phyloP scores from a whole-genome alignment of 1,140 invertebrate genomes.

The Aphaenogaster rudis region DNA sequence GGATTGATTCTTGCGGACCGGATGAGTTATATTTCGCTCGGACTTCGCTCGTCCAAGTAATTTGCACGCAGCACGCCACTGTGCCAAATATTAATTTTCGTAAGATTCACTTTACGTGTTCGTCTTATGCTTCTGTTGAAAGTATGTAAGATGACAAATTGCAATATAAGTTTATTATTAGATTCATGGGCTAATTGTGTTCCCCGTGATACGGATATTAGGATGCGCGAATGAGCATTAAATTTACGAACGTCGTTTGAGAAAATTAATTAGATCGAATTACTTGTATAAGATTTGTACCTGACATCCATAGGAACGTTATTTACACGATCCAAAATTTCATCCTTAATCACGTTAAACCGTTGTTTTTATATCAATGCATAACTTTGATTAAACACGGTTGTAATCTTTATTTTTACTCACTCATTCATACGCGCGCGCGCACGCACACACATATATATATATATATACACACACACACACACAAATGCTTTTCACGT shows the following conservation, averaged over 20 bases:
- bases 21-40: background rate
- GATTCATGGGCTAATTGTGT: slow-evolving; percentile 75
- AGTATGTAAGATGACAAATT: slow-evolving; percentile 85
- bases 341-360: slow-evolving; percentile 31
- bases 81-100: slow-evolving; percentile 71
- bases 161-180: slow-evolving; percentile 79
- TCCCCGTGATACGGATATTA: slow-evolving; percentile 81
- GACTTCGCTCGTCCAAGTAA: slow-evolving; percentile 34
- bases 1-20: background rate
- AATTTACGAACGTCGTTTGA: slow-evolving; percentile 46
- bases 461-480: background rate
- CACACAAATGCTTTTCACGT: background rate
- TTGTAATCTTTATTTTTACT: slow-evolving; percentile 35
- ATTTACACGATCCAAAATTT: slow-evolving; percentile 63
- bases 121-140: slow-evolving; percentile 77
- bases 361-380: slow-evolving; percentile 55
- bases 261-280: slow-evolving; percentile 70
- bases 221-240: slow-evolving; percentile 72
- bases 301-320: slow-evolving; percentile 80
- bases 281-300: slow-evolving; percentile 82
- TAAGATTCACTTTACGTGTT: slow-evolving; percentile 66
- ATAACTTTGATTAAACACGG: slow-evolving; percentile 13
- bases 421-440: background rate
- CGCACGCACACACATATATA: background rate
- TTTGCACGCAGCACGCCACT: slow-evolving; percentile 77